Evolutionary conservation across 1,140 invertebrate species (phyloP), one percentile per base, ranked within the genome.

Genomic region (Drosophila nannoptera): DNA sequence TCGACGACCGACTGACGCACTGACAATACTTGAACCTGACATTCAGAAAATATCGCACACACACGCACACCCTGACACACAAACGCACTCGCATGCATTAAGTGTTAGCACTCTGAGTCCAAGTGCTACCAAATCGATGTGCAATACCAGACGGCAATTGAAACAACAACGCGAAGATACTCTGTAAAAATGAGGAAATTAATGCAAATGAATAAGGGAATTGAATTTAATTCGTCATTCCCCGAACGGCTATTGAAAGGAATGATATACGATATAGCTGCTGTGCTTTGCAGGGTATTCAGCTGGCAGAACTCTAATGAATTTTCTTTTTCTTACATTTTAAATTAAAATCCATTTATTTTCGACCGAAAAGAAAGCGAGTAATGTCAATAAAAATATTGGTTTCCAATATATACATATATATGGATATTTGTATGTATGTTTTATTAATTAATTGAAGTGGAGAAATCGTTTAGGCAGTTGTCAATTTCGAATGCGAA

Each of bases 11-110:
- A 59, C 48, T 54, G 55, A 70, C 54, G 77, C 80, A 71, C 60
- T 75, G 68, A 49, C 64, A 83, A 52, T 59, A 69, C 80, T 86
- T 86, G 80, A 84, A 84, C 81, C 81, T 84, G 81, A 84, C 80
- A 84, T 80, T 84, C 81, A 74, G 63, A 61, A 58, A 66, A 73
- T 70, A 61, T 63, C 31, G 29, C 31, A 52, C 16, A 50, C 22
- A 29, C 67, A 52, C 40, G 40, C 38, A 35, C 33, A 52, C 32
- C 50, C 60, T 65, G 29, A n/a, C 35, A 35, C 64, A 48, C 22
- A 46, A 40, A 29, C 62, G 69, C 33, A 78, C 58, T 61, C 8
- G 33, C 11, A 54, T 43, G 38, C 68, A 65, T 56, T 49, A 62
- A 66, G 66, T 68, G 80, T 52, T 69, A 74, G 76, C 75, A 68